phyloP scores from a whole-genome alignment of 2,113 vertebrate genomes.

The Labrus mixtus region DNA sequence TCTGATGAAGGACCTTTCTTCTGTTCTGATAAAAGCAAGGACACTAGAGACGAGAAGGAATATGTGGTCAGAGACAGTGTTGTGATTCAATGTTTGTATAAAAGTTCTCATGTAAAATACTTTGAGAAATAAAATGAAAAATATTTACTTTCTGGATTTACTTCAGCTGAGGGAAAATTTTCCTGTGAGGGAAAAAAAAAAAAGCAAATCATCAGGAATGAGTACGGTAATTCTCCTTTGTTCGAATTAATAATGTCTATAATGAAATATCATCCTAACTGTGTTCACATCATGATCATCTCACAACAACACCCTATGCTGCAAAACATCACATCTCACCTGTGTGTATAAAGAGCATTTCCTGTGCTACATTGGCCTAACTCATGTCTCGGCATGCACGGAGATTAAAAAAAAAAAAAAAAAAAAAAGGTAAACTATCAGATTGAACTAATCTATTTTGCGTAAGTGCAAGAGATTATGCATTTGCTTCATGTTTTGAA shows the following conservation, averaged over 20 bases:
- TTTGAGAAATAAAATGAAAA: not conserved
- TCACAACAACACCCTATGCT: not conserved
- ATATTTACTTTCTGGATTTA: conserved; percentile 50
- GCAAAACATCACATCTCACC: not conserved
- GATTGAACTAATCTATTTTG: too few relatives aligned
- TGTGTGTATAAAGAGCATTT: conserved; percentile 37
- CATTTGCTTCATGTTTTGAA: too few relatives aligned
- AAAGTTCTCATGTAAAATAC: not conserved
- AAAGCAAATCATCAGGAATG: conserved; percentile 9
- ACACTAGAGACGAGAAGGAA: conserved; percentile 44
- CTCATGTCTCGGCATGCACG: too few relatives aligned
- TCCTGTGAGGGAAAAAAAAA: conserved; percentile 17
- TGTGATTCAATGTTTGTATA: not conserved
- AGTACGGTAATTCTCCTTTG: not conserved
- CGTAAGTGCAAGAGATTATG: too few relatives aligned
- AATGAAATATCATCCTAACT: not conserved
- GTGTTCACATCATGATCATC: not conserved
- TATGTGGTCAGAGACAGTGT: not conserved
- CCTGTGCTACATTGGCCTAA: conserved; percentile 11
- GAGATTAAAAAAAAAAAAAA: too few relatives aligned
- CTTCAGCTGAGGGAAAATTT: not conserved
- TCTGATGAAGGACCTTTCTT: not conserved
- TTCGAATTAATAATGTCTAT: not conserved
- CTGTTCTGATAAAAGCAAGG: not conserved
- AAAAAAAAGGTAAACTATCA: not conserved